A percentile compares a stretch with the other conserved stretches of the same genome.
These are phyloP conservation scores for Drosophila sp. DNA, from an alignment of 1,140 invertebrate genomes.

Conservation along the genomic window DNA sequence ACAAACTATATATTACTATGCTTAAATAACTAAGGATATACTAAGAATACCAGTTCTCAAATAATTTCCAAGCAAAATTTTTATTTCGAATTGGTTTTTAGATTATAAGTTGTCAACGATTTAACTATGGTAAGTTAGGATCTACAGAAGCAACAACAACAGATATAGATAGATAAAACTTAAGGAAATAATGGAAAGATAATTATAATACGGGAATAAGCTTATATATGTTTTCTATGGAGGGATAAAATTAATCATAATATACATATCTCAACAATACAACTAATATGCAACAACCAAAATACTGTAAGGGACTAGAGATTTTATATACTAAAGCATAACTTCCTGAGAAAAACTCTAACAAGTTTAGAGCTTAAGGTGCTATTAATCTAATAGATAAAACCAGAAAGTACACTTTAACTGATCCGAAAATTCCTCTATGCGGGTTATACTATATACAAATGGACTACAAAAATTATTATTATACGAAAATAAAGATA, in stretches of 20 bases:
- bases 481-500: too few relatives aligned
- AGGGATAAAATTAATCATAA: background rate
- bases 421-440: too few relatives aligned
- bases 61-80: background rate
- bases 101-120: background rate
- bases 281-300: background rate
- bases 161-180: background rate
- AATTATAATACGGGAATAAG: background rate
- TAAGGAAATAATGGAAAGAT: background rate
- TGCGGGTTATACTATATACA: too few relatives aligned
- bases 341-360: too few relatives aligned
- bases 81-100: background rate
- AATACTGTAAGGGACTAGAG: slow-evolving; percentile 19
- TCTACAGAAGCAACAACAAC: slow-evolving; percentile 15
- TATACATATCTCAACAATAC: background rate
- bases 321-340: too few relatives aligned
- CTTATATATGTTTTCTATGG: background rate
- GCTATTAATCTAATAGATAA: too few relatives aligned
- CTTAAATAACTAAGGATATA: slow-evolving; percentile 3
- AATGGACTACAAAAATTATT: too few relatives aligned
- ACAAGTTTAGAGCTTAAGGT: too few relatives aligned
- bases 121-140: background rate
- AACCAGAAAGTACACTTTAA: too few relatives aligned
- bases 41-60: background rate
- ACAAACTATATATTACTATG: background rate